phyloP scores from a whole-genome alignment of 2,888 invertebrate genomes.

The Spatulosminthurus flaviceps region DNA sequence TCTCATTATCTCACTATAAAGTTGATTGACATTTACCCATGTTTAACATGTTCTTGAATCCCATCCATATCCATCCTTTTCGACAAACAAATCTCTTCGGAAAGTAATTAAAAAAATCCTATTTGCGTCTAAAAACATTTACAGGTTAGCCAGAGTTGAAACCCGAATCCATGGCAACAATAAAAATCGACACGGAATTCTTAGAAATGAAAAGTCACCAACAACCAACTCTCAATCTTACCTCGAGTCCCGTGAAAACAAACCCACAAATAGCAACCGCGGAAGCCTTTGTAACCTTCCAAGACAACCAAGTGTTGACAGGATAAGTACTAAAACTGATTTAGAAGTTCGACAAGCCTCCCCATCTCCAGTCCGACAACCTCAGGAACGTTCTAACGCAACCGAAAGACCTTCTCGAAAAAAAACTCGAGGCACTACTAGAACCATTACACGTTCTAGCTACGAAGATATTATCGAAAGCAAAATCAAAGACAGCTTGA shows the following conservation, averaged over 20 bases:
- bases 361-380: neutral
- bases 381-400: no score
- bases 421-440: no score
- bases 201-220: neutral
- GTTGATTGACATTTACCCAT: no score
- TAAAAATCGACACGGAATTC: neutral
- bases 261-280: neutral
- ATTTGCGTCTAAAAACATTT: neutral
- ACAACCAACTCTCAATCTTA: neutral
- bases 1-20: no score
- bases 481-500: neutral
- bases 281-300: no score
- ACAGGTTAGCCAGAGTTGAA: conserved; percentile 31
- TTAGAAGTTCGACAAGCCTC: neutral
- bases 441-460: no score
- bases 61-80: no score
- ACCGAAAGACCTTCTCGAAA: no score
- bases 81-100: no score
- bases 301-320: neutral
- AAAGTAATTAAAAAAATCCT: neutral
- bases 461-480: no score
- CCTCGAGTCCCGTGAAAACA: neutral
- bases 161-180: conserved; percentile 6
- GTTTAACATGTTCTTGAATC: no score
- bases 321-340: neutral